Conservation (phyloP, 2,888 invertebrate species). For the Heliconius aoede region DNA sequence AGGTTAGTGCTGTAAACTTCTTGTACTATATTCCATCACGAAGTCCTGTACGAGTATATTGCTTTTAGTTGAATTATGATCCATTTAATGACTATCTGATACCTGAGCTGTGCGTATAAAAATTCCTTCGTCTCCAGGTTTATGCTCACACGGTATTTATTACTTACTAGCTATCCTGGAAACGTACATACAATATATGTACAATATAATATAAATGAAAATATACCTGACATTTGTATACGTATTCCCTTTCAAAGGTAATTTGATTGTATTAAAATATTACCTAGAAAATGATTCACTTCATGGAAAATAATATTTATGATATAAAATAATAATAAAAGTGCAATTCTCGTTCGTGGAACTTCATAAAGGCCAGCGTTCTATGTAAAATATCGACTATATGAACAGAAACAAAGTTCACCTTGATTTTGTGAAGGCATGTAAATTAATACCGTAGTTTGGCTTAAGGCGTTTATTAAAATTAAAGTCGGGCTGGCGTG, state of each 20-base stretch:
- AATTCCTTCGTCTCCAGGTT: slow-evolving; percentile 30
- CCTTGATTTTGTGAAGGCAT: slow-evolving; percentile 68
- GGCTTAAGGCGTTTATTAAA: slow-evolving; percentile 80
- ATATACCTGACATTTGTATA: not conserved
- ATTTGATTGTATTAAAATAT: not conserved
- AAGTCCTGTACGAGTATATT: slow-evolving; percentile 64
- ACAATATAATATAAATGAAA: not conserved
- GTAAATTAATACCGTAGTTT: slow-evolving; percentile 76
- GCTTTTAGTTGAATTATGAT: slow-evolving; percentile 68
- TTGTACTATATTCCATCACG: slow-evolving; percentile 62
- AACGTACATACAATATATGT: not conserved
- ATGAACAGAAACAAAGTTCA: slow-evolving; percentile 59
- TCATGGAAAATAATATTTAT: slow-evolving; percentile 3
- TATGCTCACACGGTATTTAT: slow-evolving; percentile 15
- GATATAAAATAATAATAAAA: not conserved
- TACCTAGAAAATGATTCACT: not conserved
- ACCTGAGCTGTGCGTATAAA: slow-evolving; percentile 43
- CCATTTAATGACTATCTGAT: slow-evolving; percentile 63
- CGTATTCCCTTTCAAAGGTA: not conserved
- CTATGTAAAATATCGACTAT: slow-evolving; percentile 13
- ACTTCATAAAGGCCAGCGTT: not conserved
- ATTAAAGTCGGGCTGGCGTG: slow-evolving; percentile 80
- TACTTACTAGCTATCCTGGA: not conserved
- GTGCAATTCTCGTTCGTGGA: not conserved
- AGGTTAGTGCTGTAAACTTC: slow-evolving; percentile 44